phyloP scores from a whole-genome alignment of 2,113 vertebrate species.

The Athene cunicularia region DNA sequence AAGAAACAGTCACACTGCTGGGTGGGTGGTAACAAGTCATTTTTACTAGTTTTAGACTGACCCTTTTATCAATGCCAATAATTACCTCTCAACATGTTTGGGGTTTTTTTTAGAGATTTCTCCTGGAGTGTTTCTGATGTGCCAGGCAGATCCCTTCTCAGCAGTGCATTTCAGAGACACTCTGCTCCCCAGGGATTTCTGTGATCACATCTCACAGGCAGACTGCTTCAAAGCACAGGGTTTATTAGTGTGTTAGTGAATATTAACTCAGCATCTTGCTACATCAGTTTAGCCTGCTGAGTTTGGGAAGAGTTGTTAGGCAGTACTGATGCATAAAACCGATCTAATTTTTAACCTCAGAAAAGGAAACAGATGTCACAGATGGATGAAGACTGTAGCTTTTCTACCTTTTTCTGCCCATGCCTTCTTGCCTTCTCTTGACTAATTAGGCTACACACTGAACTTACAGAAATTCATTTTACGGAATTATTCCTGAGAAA shows the following conservation, averaged over 20 bases:
- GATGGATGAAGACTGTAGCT: background rate
- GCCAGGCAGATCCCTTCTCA: background rate
- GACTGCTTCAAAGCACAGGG: background rate
- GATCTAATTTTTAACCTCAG: background rate
- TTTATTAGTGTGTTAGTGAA: background rate
- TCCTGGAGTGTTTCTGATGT: background rate
- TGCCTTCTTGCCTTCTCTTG: background rate
- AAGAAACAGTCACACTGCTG: background rate
- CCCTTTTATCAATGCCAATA: background rate
- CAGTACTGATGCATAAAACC: background rate
- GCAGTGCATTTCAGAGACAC: background rate
- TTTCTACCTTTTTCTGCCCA: background rate
- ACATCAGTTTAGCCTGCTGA: background rate
- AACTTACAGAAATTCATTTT: background rate
- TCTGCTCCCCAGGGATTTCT: background rate
- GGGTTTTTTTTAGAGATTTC: background rate
- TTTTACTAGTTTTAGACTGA: background rate
- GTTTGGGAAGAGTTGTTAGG: background rate
- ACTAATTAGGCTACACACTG: background rate
- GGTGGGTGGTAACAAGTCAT: background rate
- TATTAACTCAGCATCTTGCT: background rate
- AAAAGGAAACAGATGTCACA: accelerated
- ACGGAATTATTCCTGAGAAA: background rate
- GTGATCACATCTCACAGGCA: background rate
- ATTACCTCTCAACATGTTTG: background rate